These are phyloP conservation scores for Tipula helvola DNA, from an alignment of 2,888 invertebrate species.

Conservation along the genomic window DNA sequence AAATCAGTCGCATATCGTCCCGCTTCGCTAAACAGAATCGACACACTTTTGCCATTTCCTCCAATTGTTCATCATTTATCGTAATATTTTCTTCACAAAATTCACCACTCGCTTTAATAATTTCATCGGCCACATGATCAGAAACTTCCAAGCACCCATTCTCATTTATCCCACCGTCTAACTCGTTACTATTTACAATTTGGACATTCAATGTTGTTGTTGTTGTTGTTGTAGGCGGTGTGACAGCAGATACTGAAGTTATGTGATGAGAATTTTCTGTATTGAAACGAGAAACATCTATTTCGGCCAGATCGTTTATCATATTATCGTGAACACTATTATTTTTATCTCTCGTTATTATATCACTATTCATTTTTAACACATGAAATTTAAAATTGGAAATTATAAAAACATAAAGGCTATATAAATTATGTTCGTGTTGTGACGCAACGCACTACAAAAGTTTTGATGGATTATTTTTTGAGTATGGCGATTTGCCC, in stretches of 20 bases:
- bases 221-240: background rate
- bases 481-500: background rate
- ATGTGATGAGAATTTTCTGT: background rate
- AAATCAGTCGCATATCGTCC: conserved; percentile 13
- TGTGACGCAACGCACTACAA: background rate
- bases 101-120: background rate
- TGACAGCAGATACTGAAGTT: background rate
- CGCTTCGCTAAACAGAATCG: conserved; percentile 14
- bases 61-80: background rate
- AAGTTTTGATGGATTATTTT: background rate
- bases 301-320: background rate
- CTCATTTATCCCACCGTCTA: background rate
- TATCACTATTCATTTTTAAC: background rate
- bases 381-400: background rate
- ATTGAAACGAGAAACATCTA: background rate
- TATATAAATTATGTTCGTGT: background rate
- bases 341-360: background rate
- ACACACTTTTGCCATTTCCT: conserved; percentile 11
- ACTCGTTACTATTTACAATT: background rate
- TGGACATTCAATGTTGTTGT: background rate
- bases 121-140: background rate
- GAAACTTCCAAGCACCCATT: background rate
- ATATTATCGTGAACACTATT: background rate
- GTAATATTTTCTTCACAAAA: background rate
- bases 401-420: background rate